Evolutionary conservation across 2,113 vertebrate genomes (phyloP).

Genomic region (Taxidea taxus): DNA sequence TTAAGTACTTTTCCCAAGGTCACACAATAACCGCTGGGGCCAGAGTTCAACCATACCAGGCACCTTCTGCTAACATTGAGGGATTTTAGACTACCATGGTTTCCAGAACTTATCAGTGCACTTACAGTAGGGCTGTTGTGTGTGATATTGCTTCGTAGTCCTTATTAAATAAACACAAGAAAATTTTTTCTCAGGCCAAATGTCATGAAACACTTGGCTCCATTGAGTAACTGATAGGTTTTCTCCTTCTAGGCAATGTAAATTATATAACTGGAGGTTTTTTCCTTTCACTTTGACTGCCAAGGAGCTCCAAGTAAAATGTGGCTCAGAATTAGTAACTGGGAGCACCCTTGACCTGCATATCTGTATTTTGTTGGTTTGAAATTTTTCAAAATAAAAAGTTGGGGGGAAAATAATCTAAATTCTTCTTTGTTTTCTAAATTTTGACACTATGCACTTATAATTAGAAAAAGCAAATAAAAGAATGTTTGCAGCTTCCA

Average conservation of each 20-base stretch:
- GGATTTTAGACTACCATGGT: neutral
- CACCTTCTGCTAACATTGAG: neutral
- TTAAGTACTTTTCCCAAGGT: conserved; percentile 6
- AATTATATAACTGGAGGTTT: conserved; percentile 21
- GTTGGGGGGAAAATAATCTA: neutral
- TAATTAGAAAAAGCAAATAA: conserved; percentile 12
- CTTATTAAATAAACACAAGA: neutral
- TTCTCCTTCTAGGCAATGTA: neutral
- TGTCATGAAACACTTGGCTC: neutral
- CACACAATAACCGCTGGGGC: neutral
- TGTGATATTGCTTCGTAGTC: neutral
- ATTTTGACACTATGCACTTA: neutral
- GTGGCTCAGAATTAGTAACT: neutral
- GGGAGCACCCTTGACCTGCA: neutral
- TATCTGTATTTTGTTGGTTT: neutral
- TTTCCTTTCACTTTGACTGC: neutral
- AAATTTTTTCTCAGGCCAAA: neutral
- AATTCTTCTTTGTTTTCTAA: conserved; percentile 15
- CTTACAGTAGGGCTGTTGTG: neutral
- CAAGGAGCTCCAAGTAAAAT: neutral
- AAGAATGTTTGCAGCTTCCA: neutral
- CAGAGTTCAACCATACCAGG: neutral
- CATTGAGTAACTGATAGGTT: neutral
- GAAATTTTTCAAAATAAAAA: conserved; percentile 24
- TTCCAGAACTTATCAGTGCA: neutral